Percentiles rank a stretch among this genome's conserved stretches.
Evolutionary conservation across 2,113 vertebrate genomes (phyloP).

Genomic region (Plestiodon gilberti): DNA sequence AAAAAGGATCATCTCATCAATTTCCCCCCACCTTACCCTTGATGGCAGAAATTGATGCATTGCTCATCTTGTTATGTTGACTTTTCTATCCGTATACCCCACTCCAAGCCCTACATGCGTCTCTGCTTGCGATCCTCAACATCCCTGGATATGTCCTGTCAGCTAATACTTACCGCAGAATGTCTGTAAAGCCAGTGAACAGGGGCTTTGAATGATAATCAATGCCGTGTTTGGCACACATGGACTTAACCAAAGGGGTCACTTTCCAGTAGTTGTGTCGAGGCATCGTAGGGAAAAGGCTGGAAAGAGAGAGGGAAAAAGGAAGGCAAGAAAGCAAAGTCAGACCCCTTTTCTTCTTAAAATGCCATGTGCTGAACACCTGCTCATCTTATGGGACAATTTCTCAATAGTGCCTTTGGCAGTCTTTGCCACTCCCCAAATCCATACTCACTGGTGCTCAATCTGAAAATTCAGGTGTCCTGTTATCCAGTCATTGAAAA

Average conservation of each 20-base stretch:
- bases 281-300: constrained; percentile 79
- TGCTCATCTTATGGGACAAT: background rate
- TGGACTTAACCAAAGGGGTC: constrained; percentile 80
- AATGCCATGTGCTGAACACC: background rate
- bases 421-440: background rate
- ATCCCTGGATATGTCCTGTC: too few relatives aligned
- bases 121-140: too few relatives aligned
- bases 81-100: too few relatives aligned
- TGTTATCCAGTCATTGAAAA: constrained; percentile 82
- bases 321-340: background rate
- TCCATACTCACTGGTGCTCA: constrained; percentile 78
- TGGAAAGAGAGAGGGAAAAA: constrained; percentile 36
- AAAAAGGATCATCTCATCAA: too few relatives aligned
- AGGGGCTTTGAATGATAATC: constrained; percentile 78
- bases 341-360: background rate
- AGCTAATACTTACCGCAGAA: constrained; percentile 74
- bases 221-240: constrained; percentile 77
- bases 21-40: background rate
- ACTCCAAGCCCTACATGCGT: too few relatives aligned
- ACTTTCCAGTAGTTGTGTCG: constrained; percentile 81
- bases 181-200: constrained; percentile 76
- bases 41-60: background rate
- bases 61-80: background rate
- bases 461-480: constrained; percentile 85
- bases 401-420: background rate